Conservation (phyloP, 2,888 invertebrate genomes). For the Drosophila ochracea region DNA sequence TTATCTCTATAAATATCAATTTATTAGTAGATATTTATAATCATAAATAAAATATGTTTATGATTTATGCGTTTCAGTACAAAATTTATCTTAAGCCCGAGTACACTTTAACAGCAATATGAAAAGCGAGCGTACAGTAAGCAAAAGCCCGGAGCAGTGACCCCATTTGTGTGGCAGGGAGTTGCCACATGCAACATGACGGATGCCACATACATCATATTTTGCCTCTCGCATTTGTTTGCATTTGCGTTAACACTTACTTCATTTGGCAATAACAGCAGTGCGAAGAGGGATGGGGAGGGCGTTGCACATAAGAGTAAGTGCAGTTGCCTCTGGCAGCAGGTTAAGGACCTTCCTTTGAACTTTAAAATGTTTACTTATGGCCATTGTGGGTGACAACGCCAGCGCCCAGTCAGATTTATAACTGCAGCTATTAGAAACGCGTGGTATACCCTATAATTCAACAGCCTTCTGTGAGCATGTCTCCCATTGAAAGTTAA, state of each 20-base stretch:
- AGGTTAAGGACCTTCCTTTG: slow-evolving; percentile 79
- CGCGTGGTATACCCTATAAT: slow-evolving; percentile 10
- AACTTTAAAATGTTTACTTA: slow-evolving; percentile 74
- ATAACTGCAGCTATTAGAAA: slow-evolving; percentile 21
- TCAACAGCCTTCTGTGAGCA: not conserved
- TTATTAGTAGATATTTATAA: not conserved
- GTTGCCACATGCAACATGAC: slow-evolving; percentile 34
- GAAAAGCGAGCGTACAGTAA: slow-evolving; percentile 1
- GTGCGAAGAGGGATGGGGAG: not conserved
- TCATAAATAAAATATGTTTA: not conserved
- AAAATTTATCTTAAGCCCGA: not conserved
- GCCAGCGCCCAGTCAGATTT: slow-evolving; percentile 45
- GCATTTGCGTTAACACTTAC: slow-evolving; percentile 77
- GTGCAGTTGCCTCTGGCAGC: slow-evolving; percentile 63
- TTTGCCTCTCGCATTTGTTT: slow-evolving; percentile 52
- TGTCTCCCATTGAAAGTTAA: not conserved
- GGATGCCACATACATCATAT: slow-evolving; percentile 32
- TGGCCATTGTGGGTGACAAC: slow-evolving; percentile 61
- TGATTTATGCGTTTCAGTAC: not conserved
- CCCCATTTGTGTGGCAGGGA: slow-evolving; percentile 45
- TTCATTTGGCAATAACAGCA: slow-evolving; percentile 65
- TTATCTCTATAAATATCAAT: not conserved
- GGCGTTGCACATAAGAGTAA: slow-evolving; percentile 51
- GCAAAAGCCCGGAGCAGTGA: slow-evolving; percentile 55
- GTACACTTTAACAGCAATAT: not conserved